Evolutionary conservation across 2,113 vertebrate genomes (phyloP).

Genomic region (Alaudala cheleensis): DNA sequence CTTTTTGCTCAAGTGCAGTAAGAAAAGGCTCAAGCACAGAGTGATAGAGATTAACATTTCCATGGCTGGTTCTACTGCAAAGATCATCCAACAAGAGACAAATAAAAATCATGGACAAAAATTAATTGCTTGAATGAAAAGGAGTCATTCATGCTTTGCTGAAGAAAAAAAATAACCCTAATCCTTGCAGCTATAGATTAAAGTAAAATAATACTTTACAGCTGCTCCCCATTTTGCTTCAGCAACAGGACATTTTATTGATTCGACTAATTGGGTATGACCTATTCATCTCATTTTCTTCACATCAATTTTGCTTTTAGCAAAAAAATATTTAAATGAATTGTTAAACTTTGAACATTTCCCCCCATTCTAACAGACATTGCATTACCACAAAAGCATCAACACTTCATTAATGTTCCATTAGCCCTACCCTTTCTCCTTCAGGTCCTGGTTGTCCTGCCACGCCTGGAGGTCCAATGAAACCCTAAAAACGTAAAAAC

Average conservation of each 20-base stretch:
- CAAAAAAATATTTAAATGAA: background rate
- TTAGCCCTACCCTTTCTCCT: constrained; percentile 87
- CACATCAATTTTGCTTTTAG: background rate
- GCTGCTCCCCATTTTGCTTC: background rate
- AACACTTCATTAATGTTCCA: background rate
- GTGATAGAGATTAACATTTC: background rate
- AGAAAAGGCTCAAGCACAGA: background rate
- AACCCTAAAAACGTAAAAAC: constrained; percentile 81
- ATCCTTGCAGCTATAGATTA: background rate
- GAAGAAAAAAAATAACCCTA: background rate
- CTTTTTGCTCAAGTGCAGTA: background rate
- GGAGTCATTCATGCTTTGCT: background rate
- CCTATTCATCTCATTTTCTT: background rate
- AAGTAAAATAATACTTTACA: background rate
- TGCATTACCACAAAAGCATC: background rate
- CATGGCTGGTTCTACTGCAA: background rate
- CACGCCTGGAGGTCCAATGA: constrained; percentile 91
- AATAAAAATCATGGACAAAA: background rate
- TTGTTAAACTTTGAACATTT: background rate
- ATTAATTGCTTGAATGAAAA: background rate
- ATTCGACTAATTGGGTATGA: background rate
- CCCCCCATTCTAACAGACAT: background rate
- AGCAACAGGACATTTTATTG: background rate
- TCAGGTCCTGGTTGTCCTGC: constrained; percentile 86
- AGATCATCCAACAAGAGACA: background rate